These are phyloP conservation scores for Hecatera dysodea DNA, from an alignment of 2,888 invertebrate species.

Conservation along the genomic window DNA sequence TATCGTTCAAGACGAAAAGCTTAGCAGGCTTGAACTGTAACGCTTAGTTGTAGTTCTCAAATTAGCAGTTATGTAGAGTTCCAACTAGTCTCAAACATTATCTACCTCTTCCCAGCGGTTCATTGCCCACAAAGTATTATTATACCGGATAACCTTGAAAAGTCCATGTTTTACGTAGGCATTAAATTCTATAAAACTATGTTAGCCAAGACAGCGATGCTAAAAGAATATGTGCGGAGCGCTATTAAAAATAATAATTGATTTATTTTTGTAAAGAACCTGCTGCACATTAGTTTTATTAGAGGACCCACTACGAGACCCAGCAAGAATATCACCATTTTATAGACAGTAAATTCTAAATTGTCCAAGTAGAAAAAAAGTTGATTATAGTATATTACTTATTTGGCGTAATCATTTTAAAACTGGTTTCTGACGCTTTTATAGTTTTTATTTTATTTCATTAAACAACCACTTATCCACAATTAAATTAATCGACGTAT, in stretches of 20 bases:
- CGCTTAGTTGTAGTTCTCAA: background rate
- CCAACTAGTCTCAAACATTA: background rate
- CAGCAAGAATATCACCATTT: background rate
- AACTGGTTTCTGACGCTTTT: constrained; percentile 27
- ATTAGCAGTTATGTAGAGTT: background rate
- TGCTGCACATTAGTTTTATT: constrained; percentile 1
- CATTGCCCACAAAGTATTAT: constrained; percentile 23
- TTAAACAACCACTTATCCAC: background rate
- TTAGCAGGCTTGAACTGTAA: background rate
- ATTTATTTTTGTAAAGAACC: background rate
- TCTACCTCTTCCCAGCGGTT: constrained; percentile 7
- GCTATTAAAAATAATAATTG: background rate
- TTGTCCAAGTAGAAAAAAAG: constrained; percentile 10
- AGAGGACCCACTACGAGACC: background rate
- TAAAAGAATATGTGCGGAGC: background rate
- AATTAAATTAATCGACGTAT: background rate
- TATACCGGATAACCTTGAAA: constrained; percentile 46
- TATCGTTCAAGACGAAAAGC: background rate
- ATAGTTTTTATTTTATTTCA: background rate
- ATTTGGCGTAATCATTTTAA: constrained; percentile 14
- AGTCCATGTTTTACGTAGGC: constrained; percentile 13
- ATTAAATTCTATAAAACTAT: constrained; percentile 28
- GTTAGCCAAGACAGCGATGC: background rate
- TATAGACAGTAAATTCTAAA: constrained; percentile 19
- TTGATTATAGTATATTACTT: background rate